Conservation (phyloP, 92 coral and sea anemone species). For the Blastomussa wellsi region DNA sequence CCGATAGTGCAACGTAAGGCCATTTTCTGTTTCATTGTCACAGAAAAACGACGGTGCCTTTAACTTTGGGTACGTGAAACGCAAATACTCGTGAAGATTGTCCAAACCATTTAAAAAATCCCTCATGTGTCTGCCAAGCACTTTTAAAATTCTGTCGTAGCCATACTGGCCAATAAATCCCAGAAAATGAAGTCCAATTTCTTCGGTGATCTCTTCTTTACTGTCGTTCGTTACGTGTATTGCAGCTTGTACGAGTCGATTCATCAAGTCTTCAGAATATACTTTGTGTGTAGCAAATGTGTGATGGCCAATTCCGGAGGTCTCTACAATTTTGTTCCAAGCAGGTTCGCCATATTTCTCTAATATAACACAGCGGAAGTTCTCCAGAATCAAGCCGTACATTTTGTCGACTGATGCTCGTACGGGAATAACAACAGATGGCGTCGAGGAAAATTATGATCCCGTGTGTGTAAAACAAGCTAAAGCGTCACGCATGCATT, state of each 20-base stretch:
- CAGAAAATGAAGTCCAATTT: conserved; percentile 66
- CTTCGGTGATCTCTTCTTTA: conserved; percentile 49
- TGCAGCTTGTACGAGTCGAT: conserved; percentile 52
- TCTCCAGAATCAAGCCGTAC: conserved; percentile 79
- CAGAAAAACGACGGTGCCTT: conserved; percentile 87
- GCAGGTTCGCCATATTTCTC: conserved; percentile 67
- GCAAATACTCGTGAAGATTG: conserved; percentile 80
- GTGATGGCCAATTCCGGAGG: conserved; percentile 54
- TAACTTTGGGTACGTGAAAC: conserved; percentile 81
- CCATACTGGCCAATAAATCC: conserved; percentile 81
- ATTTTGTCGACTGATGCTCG: conserved; percentile 3
- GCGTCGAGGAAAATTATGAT: neutral
- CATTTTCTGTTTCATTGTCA: conserved; percentile 78
- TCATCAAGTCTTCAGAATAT: conserved; percentile 69
- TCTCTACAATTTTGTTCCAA: conserved; percentile 76
- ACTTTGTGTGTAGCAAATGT: conserved; percentile 61
- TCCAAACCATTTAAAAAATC: conserved; percentile 87
- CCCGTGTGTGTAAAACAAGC: neutral
- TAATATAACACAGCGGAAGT: conserved; percentile 52
- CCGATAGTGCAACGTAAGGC: conserved; percentile 81
- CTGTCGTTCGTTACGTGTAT: conserved; percentile 65
- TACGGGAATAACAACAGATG: conserved; percentile 15
- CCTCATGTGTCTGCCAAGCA: conserved; percentile 84
- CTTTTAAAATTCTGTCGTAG: conserved; percentile 77
- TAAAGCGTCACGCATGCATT: conserved; percentile 10